Evolutionary conservation across 1,140 invertebrate species (phyloP).

Genomic region (Coptotermes formosanus): DNA sequence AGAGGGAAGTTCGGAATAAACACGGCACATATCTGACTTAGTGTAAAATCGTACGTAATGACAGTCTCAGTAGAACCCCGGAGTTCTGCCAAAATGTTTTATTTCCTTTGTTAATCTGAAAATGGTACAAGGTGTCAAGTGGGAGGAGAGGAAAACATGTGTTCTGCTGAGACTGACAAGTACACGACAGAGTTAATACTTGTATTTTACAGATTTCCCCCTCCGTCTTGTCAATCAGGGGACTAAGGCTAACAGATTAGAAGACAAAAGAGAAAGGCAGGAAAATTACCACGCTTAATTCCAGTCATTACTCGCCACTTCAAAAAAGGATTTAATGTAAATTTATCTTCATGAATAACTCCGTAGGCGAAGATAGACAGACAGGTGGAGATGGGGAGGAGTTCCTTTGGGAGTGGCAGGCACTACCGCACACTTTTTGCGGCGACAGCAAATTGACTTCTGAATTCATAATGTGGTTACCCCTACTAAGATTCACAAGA

Average conservation of each 20-base stretch:
- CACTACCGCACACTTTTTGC: background rate
- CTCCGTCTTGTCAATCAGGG: background rate
- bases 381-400: background rate
- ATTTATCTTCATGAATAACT: constrained; percentile 19
- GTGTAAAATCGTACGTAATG: too few species aligned
- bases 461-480: background rate
- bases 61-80: too few species aligned
- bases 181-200: background rate
- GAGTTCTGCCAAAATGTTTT: background rate
- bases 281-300: background rate
- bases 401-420: background rate
- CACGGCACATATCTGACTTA: too few species aligned
- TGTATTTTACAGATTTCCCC: background rate
- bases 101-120: background rate
- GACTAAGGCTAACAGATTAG: background rate
- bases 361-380: background rate
- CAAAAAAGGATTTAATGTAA: constrained; percentile 3
- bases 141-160: background rate
- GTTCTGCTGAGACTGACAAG: background rate
- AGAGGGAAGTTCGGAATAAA: too few species aligned
- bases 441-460: background rate
- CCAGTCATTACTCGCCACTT: constrained; percentile 1
- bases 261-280: background rate
- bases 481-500: too few species aligned
- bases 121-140: background rate